These are phyloP conservation scores for Eolophus roseicapilla DNA, from an alignment of 2,113 vertebrate species.

Conservation along the genomic window DNA sequence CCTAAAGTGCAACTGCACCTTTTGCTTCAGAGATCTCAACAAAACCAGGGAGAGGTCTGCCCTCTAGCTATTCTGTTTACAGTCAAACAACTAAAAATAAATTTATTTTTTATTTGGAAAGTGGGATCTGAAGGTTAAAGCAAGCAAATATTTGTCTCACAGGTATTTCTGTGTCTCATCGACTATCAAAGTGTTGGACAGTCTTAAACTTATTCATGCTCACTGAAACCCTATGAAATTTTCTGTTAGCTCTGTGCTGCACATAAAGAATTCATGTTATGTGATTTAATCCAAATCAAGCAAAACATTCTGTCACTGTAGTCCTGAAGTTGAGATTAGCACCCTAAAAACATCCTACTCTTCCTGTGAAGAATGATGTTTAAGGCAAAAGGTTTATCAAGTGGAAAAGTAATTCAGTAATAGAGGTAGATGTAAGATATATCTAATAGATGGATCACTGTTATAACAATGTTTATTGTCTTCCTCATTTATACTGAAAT, in stretches of 20 bases:
- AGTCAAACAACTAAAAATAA: not conserved
- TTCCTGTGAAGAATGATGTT: not conserved
- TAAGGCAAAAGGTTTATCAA: not conserved
- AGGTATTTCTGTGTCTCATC: not conserved
- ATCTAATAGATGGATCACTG: not conserved
- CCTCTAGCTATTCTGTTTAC: not conserved
- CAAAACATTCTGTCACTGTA: not conserved
- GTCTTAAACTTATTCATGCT: not conserved
- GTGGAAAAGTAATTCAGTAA: not conserved
- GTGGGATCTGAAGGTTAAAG: not conserved
- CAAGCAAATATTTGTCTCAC: not conserved
- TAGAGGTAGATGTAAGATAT: not conserved
- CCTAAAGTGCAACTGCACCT: not conserved
- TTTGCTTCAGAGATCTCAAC: not conserved
- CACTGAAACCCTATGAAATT: not conserved
- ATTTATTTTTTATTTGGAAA: not conserved
- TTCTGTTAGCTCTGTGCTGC: not conserved
- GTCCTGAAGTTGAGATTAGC: not conserved
- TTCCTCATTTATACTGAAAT: not conserved
- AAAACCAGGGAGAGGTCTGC: not conserved
- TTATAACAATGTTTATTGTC: not conserved
- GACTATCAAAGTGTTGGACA: not conserved
- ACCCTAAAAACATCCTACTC: not conserved
- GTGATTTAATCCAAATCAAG: not conserved
- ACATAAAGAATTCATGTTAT: not conserved